Percentiles rank a stretch among this genome's conserved stretches.
These are phyloP conservation scores for Drosophila sproati DNA, from an alignment of 1,140 invertebrate species.

Conservation along the genomic window DNA sequence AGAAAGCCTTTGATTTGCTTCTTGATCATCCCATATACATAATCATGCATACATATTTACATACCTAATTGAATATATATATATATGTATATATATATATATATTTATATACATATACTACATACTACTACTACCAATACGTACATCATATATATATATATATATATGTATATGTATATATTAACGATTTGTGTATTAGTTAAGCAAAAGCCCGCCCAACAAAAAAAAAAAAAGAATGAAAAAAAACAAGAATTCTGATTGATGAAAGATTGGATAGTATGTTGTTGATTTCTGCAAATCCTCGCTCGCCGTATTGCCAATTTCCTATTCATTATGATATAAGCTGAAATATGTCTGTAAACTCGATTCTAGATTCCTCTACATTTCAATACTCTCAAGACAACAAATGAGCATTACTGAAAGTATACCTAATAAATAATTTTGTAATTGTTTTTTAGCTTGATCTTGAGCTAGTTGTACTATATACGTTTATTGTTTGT, in stretches of 20 bases:
- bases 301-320: constrained; percentile 84
- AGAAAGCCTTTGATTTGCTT: constrained; percentile 77
- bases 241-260: constrained; percentile 36
- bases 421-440: constrained; percentile 65
- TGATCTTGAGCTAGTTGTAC: constrained; percentile 45
- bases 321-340: constrained; percentile 68
- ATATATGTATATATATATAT: constrained; percentile 44
- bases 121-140: constrained; percentile 66
- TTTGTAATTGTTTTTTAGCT: constrained; percentile 52
- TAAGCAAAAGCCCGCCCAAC: constrained; percentile 75
- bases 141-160: constrained; percentile 59
- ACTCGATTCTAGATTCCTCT: constrained; percentile 56
- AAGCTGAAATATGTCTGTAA: constrained; percentile 63
- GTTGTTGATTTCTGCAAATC: constrained; percentile 72
- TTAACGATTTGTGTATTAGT: constrained; percentile 76
- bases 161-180: constrained; percentile 37
- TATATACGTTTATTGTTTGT: constrained; percentile 56
- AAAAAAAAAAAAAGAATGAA: constrained; percentile 33
- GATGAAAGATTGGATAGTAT: constrained; percentile 53
- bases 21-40: constrained; percentile 67
- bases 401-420: constrained; percentile 75
- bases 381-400: constrained; percentile 68
- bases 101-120: constrained; percentile 60
- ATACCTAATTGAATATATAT: constrained; percentile 46
- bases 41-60: constrained; percentile 78